A percentile compares a stretch with the other conserved stretches of the same genome.
Conservation (phyloP, 2,888 invertebrate species). For the Clanis bilineata region DNA sequence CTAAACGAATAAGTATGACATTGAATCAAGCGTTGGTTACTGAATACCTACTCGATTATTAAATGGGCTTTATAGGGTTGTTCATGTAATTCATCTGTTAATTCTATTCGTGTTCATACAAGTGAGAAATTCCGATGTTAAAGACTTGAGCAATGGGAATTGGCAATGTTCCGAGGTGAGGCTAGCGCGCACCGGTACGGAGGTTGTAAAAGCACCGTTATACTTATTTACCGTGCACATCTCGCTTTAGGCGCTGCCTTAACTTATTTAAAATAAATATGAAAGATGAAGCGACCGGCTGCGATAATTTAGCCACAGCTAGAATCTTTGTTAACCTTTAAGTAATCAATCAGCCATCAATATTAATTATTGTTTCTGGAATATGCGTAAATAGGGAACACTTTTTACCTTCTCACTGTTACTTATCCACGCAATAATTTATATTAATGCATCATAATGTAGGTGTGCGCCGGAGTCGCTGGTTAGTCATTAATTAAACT, state of each 20-base stretch:
- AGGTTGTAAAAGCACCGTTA: conserved; percentile 79
- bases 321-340: not conserved
- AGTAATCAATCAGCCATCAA: conserved; percentile 2
- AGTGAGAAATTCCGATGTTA: conserved; percentile 77
- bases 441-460: not conserved
- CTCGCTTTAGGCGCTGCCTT: conserved; percentile 68
- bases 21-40: conserved; percentile 6
- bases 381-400: conserved; percentile 2
- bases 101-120: conserved; percentile 67
- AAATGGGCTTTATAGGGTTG: conserved; percentile 29
- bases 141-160: conserved; percentile 75
- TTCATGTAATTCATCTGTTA: conserved; percentile 49
- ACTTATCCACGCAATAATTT: not conserved
- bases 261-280: conserved; percentile 57
- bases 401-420: not conserved
- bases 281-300: conserved; percentile 13
- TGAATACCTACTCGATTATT: conserved; percentile 33
- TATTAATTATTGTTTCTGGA: conserved; percentile 13
- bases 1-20: not conserved
- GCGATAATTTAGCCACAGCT: conserved; percentile 10
- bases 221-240: conserved; percentile 79
- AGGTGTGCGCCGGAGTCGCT: not conserved
- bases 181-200: conserved; percentile 60
- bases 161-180: conserved; percentile 76
- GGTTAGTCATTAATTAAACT: conserved; percentile 7